Conservation (phyloP, 1,140 invertebrate species). For the Euura lappo region DNA sequence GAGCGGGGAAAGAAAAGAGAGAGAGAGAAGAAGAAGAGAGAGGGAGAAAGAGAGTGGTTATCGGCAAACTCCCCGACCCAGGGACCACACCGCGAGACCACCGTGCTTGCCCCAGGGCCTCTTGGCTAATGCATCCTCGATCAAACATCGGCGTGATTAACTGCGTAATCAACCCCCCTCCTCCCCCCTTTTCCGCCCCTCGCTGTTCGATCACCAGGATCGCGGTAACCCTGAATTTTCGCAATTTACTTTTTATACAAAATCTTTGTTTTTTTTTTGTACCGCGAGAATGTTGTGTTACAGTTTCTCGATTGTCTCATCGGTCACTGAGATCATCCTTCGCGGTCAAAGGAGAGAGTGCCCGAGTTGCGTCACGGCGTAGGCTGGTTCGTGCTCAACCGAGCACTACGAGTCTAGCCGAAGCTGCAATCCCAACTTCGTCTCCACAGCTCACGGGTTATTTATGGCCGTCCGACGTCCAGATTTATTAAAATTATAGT, state of each 20-base stretch:
- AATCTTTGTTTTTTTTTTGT: neutral
- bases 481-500: slow-evolving; percentile 16
- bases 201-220: neutral
- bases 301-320: neutral
- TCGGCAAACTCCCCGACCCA: slow-evolving; percentile 35
- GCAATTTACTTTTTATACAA: slow-evolving; percentile 15
- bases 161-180: slow-evolving; percentile 33
- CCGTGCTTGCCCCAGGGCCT: slow-evolving; percentile 44
- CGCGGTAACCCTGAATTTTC: slow-evolving; percentile 15
- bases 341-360: neutral
- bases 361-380: neutral
- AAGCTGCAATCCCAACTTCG: neutral
- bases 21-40: slow-evolving; percentile 12
- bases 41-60: slow-evolving; percentile 17
- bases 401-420: neutral
- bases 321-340: neutral
- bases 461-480: slow-evolving; percentile 8
- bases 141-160: slow-evolving; percentile 46
- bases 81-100: slow-evolving; percentile 51
- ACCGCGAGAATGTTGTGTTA: neutral
- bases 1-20: slow-evolving; percentile 12
- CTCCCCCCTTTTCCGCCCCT: slow-evolving; percentile 6
- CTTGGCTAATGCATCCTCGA: slow-evolving; percentile 45
- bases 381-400: neutral
- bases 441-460: neutral